Conservation (phyloP, 2,888 invertebrate genomes). For the Drosophila anomelani region DNA sequence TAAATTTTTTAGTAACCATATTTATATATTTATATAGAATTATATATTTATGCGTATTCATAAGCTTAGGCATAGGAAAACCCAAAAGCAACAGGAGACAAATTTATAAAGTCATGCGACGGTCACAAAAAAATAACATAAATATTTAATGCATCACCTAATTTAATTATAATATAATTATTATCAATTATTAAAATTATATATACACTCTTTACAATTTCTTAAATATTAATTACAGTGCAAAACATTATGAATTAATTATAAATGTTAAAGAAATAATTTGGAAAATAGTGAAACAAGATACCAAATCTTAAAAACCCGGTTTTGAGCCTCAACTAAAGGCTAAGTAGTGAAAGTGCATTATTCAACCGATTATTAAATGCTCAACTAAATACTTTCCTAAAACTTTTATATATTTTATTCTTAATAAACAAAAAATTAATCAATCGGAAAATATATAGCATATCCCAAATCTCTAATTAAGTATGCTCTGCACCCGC, state of each 20-base stretch:
- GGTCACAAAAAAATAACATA: not conserved
- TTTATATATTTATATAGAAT: not conserved
- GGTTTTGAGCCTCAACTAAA: no score
- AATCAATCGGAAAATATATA: no score
- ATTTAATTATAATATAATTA: not conserved
- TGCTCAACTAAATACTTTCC: no score
- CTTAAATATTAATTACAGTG: not conserved
- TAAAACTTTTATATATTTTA: no score
- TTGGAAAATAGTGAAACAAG: not conserved
- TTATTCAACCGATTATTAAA: no score
- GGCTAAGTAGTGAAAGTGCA: no score
- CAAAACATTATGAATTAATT: not conserved
- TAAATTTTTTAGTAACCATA: slow-evolving; percentile 1
- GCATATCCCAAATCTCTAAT: not conserved
- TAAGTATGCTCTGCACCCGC: not conserved
- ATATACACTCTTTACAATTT: not conserved
- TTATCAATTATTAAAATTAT: not conserved
- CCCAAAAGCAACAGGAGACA: not conserved
- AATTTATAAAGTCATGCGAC: not conserved
- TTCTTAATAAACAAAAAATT: no score
- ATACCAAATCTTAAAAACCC: not conserved
- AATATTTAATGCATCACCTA: no score
- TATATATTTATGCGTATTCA: not conserved
- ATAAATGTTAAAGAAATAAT: not conserved
- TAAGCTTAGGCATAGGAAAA: not conserved